Base-by-base conservation (phyloP, 2,888 invertebrate genomes). In the Oxytorus armatus region DNA sequence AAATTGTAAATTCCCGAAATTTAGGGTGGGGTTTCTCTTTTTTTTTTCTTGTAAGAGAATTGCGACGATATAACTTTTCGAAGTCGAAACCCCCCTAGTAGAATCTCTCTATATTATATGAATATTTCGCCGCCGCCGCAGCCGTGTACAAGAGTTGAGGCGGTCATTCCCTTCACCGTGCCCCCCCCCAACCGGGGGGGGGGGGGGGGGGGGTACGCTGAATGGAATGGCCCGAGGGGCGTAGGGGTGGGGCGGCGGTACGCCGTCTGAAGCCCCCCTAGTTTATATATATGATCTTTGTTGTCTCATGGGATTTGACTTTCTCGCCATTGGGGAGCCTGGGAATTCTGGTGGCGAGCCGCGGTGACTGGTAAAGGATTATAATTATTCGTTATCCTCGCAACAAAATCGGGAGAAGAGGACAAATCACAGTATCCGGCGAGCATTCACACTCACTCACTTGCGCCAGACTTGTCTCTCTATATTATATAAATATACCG, bases 301-400 rank as follows among this genome's bases (percentile, higher is more conserved):
- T 70, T 75, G 79, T 75, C 79, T 75, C 69, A 39, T 69, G 74
- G 39, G 68, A 79, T 49, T 75, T 70, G 74, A 79, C 79, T 79
- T 79, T 79, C 79, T 75, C 75, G 74, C 55, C n/a, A n/a, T n/a
- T n/a, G n/a, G n/a, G n/a, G n/a, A n/a, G n/a, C n/a, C 51, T 53
- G 68, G 47, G 36, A 74, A 66, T 73, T 66, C 65, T 59, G 66
- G 47, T 25, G 47, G 72, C 23, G 36, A 66, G 66, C 51, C 66
- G 72, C 65, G 70, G 59, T 47, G 73, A 68, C 68, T 53, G 66
- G 53, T 36, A 78, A 78, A 78, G 77, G 73, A 14, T 59, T 59
- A 72, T 77, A 77, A 77, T 74, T 73, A 78, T 68, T 78, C 73
- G 74, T 74, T 78, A 78, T 78, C 16, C 59, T 47, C 68, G 39